These are phyloP conservation scores for Naja naja DNA, from an alignment of 2,113 vertebrate species.

Conservation along the genomic window DNA sequence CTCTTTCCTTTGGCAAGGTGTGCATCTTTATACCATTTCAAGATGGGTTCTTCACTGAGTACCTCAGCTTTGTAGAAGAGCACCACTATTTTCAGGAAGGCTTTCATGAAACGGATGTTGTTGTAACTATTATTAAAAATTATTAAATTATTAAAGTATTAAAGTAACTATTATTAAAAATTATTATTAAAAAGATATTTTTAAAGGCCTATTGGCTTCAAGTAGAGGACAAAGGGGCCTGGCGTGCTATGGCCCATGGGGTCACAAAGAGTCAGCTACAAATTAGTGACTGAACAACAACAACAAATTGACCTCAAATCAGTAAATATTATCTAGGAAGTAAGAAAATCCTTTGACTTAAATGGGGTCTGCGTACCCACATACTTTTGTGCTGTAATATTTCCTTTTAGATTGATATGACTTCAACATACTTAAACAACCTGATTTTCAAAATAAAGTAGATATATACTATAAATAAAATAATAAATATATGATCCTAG, in stretches of 20 bases:
- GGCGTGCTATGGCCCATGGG: neutral
- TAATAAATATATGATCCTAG: neutral
- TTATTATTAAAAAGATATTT: too few relatives aligned
- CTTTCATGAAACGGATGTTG: too few relatives aligned
- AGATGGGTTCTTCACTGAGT: conserved; percentile 95
- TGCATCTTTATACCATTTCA: conserved; percentile 96
- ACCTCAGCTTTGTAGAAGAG: too few relatives aligned
- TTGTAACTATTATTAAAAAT: too few relatives aligned
- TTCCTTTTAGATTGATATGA: neutral
- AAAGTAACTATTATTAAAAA: too few relatives aligned
- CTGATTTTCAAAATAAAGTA: neutral
- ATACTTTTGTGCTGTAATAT: neutral
- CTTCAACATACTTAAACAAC: neutral
- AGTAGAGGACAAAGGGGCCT: neutral
- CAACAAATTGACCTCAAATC: neutral
- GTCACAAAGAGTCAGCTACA: neutral
- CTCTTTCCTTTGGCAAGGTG: conserved; percentile 94
- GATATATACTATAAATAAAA: neutral
- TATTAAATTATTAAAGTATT: too few relatives aligned
- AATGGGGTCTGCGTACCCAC: neutral
- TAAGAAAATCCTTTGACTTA: neutral
- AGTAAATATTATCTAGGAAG: neutral
- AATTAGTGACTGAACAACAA: neutral
- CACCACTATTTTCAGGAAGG: too few relatives aligned
- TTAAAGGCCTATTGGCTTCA: neutral